phyloP scores from a whole-genome alignment of 2,113 vertebrate species.

The Leucopsar rothschildi region DNA sequence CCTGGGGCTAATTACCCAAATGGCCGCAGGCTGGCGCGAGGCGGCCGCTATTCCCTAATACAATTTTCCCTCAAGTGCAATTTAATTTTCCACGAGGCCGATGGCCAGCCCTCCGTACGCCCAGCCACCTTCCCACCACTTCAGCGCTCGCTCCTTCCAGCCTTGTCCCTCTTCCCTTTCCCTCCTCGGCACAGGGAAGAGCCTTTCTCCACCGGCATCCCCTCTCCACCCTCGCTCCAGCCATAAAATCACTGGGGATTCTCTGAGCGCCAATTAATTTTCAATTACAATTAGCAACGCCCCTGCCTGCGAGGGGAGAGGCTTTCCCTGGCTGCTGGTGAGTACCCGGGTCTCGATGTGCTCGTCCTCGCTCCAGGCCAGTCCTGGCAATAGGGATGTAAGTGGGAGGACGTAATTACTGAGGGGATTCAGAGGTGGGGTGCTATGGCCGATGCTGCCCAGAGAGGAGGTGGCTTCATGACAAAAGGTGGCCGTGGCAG shows the following conservation, averaged over 20 bases:
- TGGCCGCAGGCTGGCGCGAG: constrained; percentile 87
- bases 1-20: constrained; percentile 89
- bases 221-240: not conserved
- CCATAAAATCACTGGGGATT: not conserved
- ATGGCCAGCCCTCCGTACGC: constrained; percentile 66
- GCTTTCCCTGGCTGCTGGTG: constrained; percentile 54
- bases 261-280: not conserved
- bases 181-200: not conserved
- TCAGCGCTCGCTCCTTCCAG: not conserved
- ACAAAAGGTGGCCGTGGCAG: not conserved
- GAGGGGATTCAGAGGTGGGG: not conserved
- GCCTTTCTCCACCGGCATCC: not conserved
- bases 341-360: constrained; percentile 23
- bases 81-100: constrained; percentile 89
- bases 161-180: not conserved
- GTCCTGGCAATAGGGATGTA: not conserved
- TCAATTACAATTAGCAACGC: not conserved
- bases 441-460: accelerated
- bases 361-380: not conserved
- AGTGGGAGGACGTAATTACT: not conserved
- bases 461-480: not conserved
- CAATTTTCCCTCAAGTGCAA: constrained; percentile 98
- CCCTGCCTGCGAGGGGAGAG: not conserved
- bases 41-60: constrained; percentile 92
- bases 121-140: constrained; percentile 57